These are phyloP conservation scores for Hydrochoerus hydrochaeris DNA, from an alignment of 2,113 vertebrate species.

Conservation along the genomic window DNA sequence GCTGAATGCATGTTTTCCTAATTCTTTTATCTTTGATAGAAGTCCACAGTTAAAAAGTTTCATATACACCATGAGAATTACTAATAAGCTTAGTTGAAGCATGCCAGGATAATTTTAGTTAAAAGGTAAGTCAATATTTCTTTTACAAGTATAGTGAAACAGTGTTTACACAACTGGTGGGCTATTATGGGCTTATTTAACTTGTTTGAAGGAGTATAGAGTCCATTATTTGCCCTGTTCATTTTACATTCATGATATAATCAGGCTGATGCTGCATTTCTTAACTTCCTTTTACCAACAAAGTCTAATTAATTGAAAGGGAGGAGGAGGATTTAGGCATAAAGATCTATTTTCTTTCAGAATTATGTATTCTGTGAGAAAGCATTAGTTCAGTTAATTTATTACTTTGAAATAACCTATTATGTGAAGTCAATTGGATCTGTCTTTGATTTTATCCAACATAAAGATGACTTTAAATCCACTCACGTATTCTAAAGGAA, in stretches of 20 bases:
- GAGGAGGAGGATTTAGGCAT: constrained; percentile 71
- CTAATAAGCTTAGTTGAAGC: constrained; percentile 74
- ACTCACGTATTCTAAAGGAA: constrained; percentile 61
- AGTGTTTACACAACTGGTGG: constrained; percentile 82
- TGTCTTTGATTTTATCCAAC: constrained; percentile 73
- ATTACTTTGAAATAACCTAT: constrained; percentile 79
- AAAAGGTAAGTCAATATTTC: constrained; percentile 84
- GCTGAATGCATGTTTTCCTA: constrained; percentile 67
- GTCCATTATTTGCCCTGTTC: constrained; percentile 77
- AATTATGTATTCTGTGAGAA: constrained; percentile 80
- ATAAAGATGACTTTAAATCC: constrained; percentile 74
- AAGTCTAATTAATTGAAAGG: constrained; percentile 78
- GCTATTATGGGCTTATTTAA: constrained; percentile 75
- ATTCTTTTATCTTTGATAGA: constrained; percentile 74
- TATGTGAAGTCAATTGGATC: constrained; percentile 72
- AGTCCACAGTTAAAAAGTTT: constrained; percentile 65
- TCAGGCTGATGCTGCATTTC: constrained; percentile 75
- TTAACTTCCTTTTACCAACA: constrained; percentile 81
- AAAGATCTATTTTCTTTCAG: constrained; percentile 75
- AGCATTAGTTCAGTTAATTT: constrained; percentile 76
- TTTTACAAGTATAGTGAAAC: constrained; percentile 78
- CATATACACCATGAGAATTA: constrained; percentile 59
- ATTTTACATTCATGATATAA: constrained; percentile 82
- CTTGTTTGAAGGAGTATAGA: constrained; percentile 78
- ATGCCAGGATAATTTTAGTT: constrained; percentile 79